Conservation (phyloP, 2,797 vertebrate genomes). For the Enteromius radiatus region DNA sequence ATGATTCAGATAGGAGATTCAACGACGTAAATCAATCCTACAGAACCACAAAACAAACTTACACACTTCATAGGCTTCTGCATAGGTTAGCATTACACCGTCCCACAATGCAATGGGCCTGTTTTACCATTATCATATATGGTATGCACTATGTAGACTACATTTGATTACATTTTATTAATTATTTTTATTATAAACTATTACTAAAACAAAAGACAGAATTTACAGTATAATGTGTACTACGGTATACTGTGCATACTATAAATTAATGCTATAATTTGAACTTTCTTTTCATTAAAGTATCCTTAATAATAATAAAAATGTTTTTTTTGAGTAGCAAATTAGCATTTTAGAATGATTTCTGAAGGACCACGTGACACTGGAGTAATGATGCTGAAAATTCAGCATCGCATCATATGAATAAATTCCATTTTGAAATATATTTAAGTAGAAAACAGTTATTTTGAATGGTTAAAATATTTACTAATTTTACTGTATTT, state of each 20-base stretch:
- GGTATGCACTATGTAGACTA: not conserved
- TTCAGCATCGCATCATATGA: not conserved
- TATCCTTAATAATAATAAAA: not conserved
- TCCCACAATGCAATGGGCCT: not conserved
- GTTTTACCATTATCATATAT: not conserved
- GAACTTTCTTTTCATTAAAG: not conserved
- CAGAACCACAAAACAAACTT: slow-evolving; percentile 31
- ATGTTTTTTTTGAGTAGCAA: not conserved
- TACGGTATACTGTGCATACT: too few species aligned
- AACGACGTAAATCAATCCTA: slow-evolving; percentile 27
- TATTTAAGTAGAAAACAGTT: not conserved
- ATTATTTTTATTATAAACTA: too few species aligned
- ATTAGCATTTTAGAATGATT: not conserved
- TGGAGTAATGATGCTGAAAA: not conserved
- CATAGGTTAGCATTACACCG: not conserved
- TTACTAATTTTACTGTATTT: not conserved
- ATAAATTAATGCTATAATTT: not conserved
- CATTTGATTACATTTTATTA: not conserved
- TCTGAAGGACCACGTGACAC: not conserved
- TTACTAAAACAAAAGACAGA: not conserved
- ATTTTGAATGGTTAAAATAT: not conserved
- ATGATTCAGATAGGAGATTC: slow-evolving; percentile 31
- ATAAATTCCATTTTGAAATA: not conserved
- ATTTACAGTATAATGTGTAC: not conserved
- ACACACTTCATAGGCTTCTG: slow-evolving; percentile 3